Evolutionary conservation across 1,140 invertebrate species (phyloP), one percentile per base, ranked within the genome.

Genomic region (Acyrthosiphon pisum): DNA sequence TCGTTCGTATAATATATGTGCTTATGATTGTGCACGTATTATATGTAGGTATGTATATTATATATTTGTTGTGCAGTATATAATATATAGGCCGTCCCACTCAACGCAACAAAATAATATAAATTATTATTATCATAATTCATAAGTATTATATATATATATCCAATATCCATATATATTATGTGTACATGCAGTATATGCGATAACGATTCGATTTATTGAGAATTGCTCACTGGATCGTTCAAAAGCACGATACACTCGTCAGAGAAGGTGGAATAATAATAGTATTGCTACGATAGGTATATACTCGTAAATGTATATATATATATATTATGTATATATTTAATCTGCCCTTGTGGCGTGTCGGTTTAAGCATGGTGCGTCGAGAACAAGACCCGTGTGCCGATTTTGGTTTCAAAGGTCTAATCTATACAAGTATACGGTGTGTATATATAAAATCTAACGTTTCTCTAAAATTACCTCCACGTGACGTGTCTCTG

Each of bases 401-500:
- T 86, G 83, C 41, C 37, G 23, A 41, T 86, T 86, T 86, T 26
- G 37, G 83, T 86, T 86, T 41, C 83, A 44, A 76, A n/a, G 60
- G 83, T 86, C 37, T 86, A 86, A 86, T 41, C 83, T 86, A 26
- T 86, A 76, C n/a, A 76, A 76, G 14, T 76, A 18, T 50, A 18
- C n/a, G n/a, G 60, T 76, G 60, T n/a, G 30, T n/a, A 76, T 26
- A 44, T 44, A 86, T 86, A 86, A 18, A 86, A 44, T 86, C 83
- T 26, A 44, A 41, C 22, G 23, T 86, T 86, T n/a, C 60, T 86
- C 83, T 86, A 86, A 86, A 83, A 86, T 26, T 44, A 86, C 83
- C 83, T 41, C 23, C 26, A 26, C 50, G 22, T 50, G 35, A 60
- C 14, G 18, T 76, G 4, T 35, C 30, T 76, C 30, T 76, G 41